phyloP scores from a whole-genome alignment of 2,113 vertebrate species.

The Serinus canaria region DNA sequence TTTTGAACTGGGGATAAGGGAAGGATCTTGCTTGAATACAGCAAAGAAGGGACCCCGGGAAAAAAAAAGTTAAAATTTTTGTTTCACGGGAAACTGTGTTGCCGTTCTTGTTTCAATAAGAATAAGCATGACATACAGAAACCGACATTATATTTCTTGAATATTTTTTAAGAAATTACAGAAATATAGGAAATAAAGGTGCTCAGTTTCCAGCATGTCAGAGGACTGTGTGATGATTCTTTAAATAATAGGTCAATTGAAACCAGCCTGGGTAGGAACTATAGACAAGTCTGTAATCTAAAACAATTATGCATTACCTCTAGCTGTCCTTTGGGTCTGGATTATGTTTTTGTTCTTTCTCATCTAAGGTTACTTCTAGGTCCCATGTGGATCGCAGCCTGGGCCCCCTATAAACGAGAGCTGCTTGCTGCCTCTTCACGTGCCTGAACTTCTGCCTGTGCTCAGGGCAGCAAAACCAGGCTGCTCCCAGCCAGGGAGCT shows the following conservation, averaged over 20 bases:
- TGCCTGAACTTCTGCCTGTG: no score
- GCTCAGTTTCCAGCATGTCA: neutral
- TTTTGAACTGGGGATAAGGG: neutral
- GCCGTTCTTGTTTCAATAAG: neutral
- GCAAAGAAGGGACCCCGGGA: neutral
- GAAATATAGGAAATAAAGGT: neutral
- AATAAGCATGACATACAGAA: neutral
- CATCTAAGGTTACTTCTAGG: neutral
- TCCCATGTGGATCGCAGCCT: no score
- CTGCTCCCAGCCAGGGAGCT: no score
- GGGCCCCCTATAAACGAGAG: no score
- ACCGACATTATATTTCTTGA: neutral
- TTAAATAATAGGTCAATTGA: conserved; percentile 3
- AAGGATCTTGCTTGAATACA: neutral
- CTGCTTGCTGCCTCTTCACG: no score
- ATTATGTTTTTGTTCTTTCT: neutral
- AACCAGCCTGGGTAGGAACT: neutral
- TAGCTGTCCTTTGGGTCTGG: neutral
- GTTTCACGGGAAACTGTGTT: neutral
- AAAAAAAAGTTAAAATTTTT: neutral
- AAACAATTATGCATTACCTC: neutral
- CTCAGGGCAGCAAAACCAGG: no score
- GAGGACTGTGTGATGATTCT: neutral
- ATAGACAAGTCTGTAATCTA: neutral
- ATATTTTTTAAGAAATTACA: neutral